These are phyloP conservation scores for Ophion slaviceki DNA, from an alignment of 2,888 invertebrate species.

Conservation along the genomic window DNA sequence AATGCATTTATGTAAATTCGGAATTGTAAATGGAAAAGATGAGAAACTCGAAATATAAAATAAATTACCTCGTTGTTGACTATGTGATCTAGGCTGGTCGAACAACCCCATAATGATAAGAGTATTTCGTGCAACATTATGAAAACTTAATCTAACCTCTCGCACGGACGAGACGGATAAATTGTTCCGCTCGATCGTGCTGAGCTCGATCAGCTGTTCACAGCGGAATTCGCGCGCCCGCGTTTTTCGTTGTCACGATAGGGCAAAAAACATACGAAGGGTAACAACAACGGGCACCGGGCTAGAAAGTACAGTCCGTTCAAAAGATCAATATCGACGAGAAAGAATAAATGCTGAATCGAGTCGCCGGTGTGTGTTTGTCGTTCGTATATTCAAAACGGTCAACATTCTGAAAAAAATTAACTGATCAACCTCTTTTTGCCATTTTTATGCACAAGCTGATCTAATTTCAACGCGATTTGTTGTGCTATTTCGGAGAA, in stretches of 20 bases:
- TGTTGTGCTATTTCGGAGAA: too few relatives aligned
- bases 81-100: slow-evolving; percentile 78
- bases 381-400: neutral
- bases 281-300: neutral
- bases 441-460: too few relatives aligned
- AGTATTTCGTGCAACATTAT: slow-evolving; percentile 89
- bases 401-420: too few relatives aligned
- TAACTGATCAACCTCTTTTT: too few relatives aligned
- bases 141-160: neutral
- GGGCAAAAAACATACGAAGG: neutral
- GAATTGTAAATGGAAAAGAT: neutral
- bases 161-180: neutral
- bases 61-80: slow-evolving; percentile 78
- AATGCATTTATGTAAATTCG: slow-evolving; percentile 16
- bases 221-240: neutral
- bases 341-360: neutral
- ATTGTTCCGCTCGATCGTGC: neutral
- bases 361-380: neutral
- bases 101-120: slow-evolving; percentile 87
- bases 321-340: neutral
- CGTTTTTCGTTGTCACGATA: slow-evolving; percentile 4
- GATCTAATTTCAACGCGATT: too few relatives aligned
- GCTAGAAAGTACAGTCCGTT: neutral
- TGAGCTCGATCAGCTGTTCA: slow-evolving; percentile 21
- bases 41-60: neutral